Conservation (phyloP, 2,888 invertebrate species). For the Macrostomum cliftonense region DNA sequence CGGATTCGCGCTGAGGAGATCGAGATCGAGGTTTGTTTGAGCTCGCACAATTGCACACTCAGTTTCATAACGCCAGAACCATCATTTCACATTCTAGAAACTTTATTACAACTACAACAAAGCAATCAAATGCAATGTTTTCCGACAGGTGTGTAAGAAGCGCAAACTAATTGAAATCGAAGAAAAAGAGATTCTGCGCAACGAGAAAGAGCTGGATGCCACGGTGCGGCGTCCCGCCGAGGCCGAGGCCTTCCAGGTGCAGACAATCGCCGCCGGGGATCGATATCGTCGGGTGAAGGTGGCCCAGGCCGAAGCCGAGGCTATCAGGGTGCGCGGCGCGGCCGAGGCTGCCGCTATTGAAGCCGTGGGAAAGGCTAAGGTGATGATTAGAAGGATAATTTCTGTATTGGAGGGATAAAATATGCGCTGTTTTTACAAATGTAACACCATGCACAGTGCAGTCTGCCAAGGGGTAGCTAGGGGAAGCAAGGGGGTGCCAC, state of each 20-base stretch:
- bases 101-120: too few species aligned
- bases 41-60: too few species aligned
- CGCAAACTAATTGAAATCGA: conserved; percentile 80
- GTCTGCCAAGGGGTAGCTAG: too few species aligned
- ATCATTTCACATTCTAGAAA: too few species aligned
- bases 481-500: too few species aligned
- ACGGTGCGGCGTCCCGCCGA: conserved; percentile 79
- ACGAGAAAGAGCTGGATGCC: conserved; percentile 70
- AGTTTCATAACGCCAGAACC: too few species aligned
- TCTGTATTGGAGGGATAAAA: too few species aligned
- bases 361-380: conserved; percentile 71
- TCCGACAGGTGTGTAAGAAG: conserved; percentile 43
- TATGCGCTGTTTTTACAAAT: too few species aligned
- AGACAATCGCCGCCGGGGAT: conserved; percentile 62
- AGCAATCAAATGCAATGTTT: too few species aligned
- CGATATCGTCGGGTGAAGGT: conserved; percentile 37
- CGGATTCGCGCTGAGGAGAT: conserved; percentile 87
- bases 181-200: conserved; percentile 73
- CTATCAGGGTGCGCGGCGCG: conserved; percentile 65
- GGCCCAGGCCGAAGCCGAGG: conserved; percentile 77
- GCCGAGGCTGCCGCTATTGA: conserved; percentile 78
- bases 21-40: conserved; percentile 54
- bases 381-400: too few species aligned
- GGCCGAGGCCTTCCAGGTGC: conserved; percentile 75
- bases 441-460: too few species aligned